Conservation (phyloP, 2,797 vertebrate genomes). For the Acomys russatus region DNA sequence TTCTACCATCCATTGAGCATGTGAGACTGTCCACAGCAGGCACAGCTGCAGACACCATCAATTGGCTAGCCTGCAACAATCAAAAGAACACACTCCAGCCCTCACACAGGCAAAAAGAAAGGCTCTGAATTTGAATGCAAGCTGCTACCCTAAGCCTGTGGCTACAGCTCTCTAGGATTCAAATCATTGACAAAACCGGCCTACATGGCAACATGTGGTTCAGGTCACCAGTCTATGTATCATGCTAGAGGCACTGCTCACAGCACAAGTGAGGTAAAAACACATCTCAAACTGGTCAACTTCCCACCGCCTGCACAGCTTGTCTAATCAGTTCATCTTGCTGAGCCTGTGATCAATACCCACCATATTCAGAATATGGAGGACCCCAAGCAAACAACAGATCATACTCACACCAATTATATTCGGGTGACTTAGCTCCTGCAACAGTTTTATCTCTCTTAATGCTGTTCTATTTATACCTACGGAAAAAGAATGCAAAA, state of each 20-base stretch:
- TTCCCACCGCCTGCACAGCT: constrained; percentile 12
- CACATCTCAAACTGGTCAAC: background rate
- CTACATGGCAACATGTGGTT: background rate
- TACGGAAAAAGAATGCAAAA: constrained; percentile 82
- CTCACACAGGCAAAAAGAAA: background rate
- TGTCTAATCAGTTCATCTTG: background rate
- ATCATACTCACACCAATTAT: constrained; percentile 96
- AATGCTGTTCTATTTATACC: constrained; percentile 99
- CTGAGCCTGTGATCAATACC: constrained; percentile 38
- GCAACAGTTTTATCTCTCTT: constrained; percentile 97
- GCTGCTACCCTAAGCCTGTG: background rate
- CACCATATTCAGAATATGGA: constrained; percentile 34
- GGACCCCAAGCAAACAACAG: constrained; percentile 48
- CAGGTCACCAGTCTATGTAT: background rate
- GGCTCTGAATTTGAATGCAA: background rate
- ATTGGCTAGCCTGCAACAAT: background rate
- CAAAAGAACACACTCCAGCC: background rate
- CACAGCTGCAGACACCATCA: background rate
- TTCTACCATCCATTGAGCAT: background rate
- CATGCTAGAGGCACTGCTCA: constrained; percentile 40
- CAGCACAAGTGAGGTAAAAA: constrained; percentile 40
- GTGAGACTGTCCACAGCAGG: background rate
- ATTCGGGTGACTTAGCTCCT: constrained; percentile 97
- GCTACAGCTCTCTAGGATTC: background rate
- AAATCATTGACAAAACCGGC: constrained; percentile 52